These are phyloP conservation scores for Bombyx huttoni DNA, from an alignment of 2,888 invertebrate genomes.

Conservation along the genomic window DNA sequence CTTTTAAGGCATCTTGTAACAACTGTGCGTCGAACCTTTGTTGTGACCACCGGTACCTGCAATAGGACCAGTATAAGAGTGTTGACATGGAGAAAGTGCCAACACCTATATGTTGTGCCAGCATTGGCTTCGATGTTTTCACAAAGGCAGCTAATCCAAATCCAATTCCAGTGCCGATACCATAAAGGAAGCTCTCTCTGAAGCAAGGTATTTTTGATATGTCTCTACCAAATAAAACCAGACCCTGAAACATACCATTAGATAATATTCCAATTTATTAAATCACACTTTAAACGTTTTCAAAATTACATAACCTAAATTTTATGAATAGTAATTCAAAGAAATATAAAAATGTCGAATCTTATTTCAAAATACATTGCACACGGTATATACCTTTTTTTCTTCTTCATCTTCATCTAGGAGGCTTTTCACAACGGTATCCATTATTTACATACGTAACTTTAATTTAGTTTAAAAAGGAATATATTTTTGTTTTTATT, in stretches of 20 bases:
- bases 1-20: slow-evolving; percentile 74
- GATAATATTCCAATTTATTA: too few relatives aligned
- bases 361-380: too few relatives aligned
- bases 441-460: slow-evolving; percentile 26
- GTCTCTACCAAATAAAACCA: slow-evolving; percentile 79
- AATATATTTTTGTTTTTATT: background rate
- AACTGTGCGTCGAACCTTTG: slow-evolving; percentile 76
- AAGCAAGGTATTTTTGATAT: slow-evolving; percentile 85
- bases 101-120: slow-evolving; percentile 77
- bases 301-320: background rate
- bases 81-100: slow-evolving; percentile 77
- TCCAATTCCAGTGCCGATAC: slow-evolving; percentile 78
- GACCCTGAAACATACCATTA: slow-evolving; percentile 44
- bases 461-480: background rate
- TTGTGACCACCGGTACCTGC: slow-evolving; percentile 79
- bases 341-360: too few relatives aligned
- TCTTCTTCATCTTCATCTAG: slow-evolving; percentile 47
- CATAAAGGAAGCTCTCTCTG: slow-evolving; percentile 82
- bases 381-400: slow-evolving; percentile 12
- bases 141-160: slow-evolving; percentile 79
- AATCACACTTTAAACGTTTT: background rate
- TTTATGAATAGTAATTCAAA: background rate
- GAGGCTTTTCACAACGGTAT: slow-evolving; percentile 58
- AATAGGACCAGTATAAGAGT: slow-evolving; percentile 78
- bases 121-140: slow-evolving; percentile 77